Conservation (phyloP, 2,797 vertebrate species). For the Calcarius lapponicus region DNA sequence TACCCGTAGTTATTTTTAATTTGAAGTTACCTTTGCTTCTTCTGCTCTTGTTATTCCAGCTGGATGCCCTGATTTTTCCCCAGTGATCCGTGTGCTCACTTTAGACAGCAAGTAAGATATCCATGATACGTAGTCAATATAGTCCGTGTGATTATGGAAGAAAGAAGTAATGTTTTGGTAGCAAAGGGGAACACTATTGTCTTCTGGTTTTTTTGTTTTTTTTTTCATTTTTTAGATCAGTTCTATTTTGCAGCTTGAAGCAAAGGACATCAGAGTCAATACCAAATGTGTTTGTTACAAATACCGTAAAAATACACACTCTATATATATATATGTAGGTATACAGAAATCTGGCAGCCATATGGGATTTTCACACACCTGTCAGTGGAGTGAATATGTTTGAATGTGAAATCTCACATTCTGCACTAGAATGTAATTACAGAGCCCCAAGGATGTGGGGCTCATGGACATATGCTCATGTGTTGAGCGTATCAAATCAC, state of each 20-base stretch:
- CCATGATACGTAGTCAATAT: neutral
- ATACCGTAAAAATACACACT: conserved; percentile 23
- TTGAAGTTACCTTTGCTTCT: neutral
- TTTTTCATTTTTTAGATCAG: neutral
- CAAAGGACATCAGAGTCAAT: neutral
- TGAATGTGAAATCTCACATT: conserved; percentile 2
- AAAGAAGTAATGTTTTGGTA: neutral
- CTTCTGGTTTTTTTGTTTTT: neutral
- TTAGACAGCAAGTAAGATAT: neutral
- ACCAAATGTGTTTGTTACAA: conserved; percentile 29
- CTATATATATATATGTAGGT: neutral
- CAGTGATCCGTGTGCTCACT: neutral
- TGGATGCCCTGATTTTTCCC: neutral
- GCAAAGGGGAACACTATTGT: neutral
- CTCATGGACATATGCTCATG: neutral
- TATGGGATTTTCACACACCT: conserved; percentile 52
- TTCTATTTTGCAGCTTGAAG: neutral
- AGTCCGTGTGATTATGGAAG: neutral
- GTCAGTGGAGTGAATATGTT: conserved; percentile 27
- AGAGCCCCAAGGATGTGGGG: neutral
- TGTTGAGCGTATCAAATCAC: neutral
- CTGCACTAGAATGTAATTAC: neutral
- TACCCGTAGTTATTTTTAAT: neutral
- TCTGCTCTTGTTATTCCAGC: neutral
- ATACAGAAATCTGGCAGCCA: conserved; percentile 41